Base-by-base conservation (phyloP, 2,888 invertebrate species). In the Metalampra italica region DNA sequence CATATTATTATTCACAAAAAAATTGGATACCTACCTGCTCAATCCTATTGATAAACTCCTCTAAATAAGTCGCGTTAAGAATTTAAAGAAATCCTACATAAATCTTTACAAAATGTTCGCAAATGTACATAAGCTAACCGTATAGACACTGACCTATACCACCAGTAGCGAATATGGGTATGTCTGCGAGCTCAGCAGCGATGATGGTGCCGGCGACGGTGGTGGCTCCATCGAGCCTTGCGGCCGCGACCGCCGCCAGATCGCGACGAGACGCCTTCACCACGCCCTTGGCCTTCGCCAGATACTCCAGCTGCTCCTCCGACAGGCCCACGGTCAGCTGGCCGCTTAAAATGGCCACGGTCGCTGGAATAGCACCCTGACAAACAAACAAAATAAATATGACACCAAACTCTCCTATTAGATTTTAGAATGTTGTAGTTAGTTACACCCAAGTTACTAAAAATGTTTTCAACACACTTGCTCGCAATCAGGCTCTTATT, bases 191-290 rank as follows among this genome's bases (percentile, higher is more conserved):
- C 53, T 95, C 91, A 0, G 98, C 96, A 7, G 95, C 92, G 32
- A 97, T 89, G 87, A 98, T 94, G 0, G 99, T 99, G 0, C 96
- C 98, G 0, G 98, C 95, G 0, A 99, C 99, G 0, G 99, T 99
- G 0, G 99, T 99, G 0, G 99, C 99, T 0, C 98, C 98, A 68
- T 93, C 93, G 22, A 92, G 72, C 45, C 89, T 83, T 59, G 92
- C 90, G n/a, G 94, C 92, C 11, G 95, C 63, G 9, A 95, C 93
- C 54, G 92, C 93, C 0, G 97, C 92, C 30, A 98, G 87, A 86
- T 98, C 98, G 56, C 98, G 90, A 9, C 97, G 90, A 0, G 98
- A 98, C 15, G 96, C 95, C 85, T 99, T 99, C 4, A 96, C 84
- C 8, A 90, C 90, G 41, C 79, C 90, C 57, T 75, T 85, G 50